A percentile compares a stretch with the other conserved stretches of the same genome.
Evolutionary conservation across 2,888 invertebrate genomes (phyloP).

Genomic region (Drosophila incognita): DNA sequence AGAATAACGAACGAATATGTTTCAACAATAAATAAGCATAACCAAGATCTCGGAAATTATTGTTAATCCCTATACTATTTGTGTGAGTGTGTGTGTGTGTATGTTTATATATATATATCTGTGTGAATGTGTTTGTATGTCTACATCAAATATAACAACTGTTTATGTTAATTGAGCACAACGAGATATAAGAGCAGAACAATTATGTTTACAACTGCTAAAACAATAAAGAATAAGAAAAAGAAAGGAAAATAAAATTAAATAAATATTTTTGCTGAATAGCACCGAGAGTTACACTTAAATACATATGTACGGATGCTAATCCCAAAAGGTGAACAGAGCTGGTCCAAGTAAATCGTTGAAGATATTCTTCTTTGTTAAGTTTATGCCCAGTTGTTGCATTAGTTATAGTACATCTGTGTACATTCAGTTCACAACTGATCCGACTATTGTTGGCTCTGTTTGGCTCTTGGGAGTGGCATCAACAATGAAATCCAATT

Average conservation of each 20-base stretch:
- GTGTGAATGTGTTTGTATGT: constrained; percentile 28
- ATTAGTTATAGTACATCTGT: neutral
- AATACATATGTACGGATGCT: constrained; percentile 3
- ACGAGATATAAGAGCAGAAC: constrained; percentile 36
- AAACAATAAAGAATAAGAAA: constrained; percentile 35
- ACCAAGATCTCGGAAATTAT: constrained; percentile 25
- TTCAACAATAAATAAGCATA: constrained; percentile 14
- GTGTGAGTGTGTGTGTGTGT: constrained; percentile 4
- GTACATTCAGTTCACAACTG: neutral
- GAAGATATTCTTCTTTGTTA: constrained; percentile 3
- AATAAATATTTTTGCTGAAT: constrained; percentile 12
- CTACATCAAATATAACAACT: neutral
- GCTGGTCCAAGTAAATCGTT: constrained; percentile 15
- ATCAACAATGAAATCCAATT: constrained; percentile 24
- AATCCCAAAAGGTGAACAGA: constrained; percentile 28
- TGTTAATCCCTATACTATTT: constrained; percentile 6
- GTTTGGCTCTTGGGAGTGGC: constrained; percentile 17
- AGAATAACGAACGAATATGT: neutral
- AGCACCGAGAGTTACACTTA: neutral
- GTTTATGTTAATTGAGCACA: constrained; percentile 50
- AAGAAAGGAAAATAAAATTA: constrained; percentile 1
- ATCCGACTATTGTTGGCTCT: constrained; percentile 1
- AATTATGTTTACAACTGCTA: constrained; percentile 45
- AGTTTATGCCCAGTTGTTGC: constrained; percentile 2
- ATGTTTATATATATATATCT: neutral